Conservation (phyloP, 2,888 invertebrate species). For the Cantharis nigra region DNA sequence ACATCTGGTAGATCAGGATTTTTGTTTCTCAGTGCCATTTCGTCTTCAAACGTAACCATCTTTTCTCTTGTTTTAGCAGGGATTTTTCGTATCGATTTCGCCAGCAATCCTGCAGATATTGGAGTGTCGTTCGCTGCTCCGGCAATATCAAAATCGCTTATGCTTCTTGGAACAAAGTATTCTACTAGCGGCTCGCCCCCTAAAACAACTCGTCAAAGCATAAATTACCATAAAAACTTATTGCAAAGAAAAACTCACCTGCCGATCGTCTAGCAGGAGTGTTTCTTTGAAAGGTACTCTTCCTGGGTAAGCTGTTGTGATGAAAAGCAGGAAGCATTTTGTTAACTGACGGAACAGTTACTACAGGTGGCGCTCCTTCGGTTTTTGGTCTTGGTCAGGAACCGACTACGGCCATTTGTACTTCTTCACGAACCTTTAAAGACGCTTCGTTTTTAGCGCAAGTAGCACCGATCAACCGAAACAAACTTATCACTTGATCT, state of each 20-base stretch:
- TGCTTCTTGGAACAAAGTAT: slow-evolving; percentile 82
- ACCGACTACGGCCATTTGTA: slow-evolving; percentile 51
- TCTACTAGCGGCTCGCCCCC: slow-evolving; percentile 70
- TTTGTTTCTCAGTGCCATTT: slow-evolving; percentile 57
- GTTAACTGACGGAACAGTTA: slow-evolving; percentile 49
- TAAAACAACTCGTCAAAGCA: slow-evolving; percentile 28
- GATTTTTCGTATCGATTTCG: slow-evolving; percentile 50
- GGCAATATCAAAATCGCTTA: slow-evolving; percentile 80
- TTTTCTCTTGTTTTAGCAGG: slow-evolving; percentile 67
- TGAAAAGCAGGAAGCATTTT: slow-evolving; percentile 53
- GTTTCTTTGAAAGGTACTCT: slow-evolving; percentile 66
- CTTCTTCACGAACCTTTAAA: slow-evolving; percentile 50
- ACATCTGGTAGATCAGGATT: slow-evolving; percentile 67
- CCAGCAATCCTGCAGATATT: slow-evolving; percentile 48
- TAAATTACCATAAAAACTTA: background rate
- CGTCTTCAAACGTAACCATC: slow-evolving; percentile 83
- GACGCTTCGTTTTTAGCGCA: slow-evolving; percentile 30
- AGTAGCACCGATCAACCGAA: slow-evolving; percentile 57
- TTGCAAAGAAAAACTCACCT: slow-evolving; percentile 36
- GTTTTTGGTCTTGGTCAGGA: slow-evolving; percentile 61
- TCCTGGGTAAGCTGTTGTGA: slow-evolving; percentile 60
- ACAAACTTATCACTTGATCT: slow-evolving; percentile 69
- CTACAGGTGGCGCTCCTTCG: slow-evolving; percentile 57
- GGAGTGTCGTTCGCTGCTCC: slow-evolving; percentile 63
- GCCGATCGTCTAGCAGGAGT: slow-evolving; percentile 68